Base-by-base conservation (phyloP, 2,113 vertebrate species). In the Suncus etruscus region DNA sequence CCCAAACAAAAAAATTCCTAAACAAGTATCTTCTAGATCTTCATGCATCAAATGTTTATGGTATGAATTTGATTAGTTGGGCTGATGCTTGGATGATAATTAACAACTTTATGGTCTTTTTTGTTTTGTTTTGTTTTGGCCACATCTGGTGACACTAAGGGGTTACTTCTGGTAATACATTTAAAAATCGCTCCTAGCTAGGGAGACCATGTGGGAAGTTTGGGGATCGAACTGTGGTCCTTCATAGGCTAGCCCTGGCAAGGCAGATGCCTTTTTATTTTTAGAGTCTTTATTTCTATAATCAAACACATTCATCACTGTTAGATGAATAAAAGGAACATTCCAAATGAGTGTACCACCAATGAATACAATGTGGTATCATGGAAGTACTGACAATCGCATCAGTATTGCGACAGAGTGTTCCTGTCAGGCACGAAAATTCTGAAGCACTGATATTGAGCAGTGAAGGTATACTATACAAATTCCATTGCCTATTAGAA, bases 281-380 rank as follows among this genome's bases (percentile, higher is more conserved):
- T 54, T 54, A 81, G 76, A 20, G 2, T 83, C 48, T 88, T 89
- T 69, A 65, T 66, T 90, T 91, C 15, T 24, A 31, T 18, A 69
- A 79, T 82, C 12, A 83, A 31, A 83, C 80, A 32, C 4, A 6
- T 79, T 25, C 11, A 20, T 11, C 6, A 47, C 45, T 14, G 8
- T 72, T 25, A 70, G 65, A 25, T 48, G 45, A 79, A 4, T 47
- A 91, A 68, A 76, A 31, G 16, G 27, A 78, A 31, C 24, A 48
- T 2, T 51, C 9, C 20, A 74, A 92, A 83, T 39, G 48, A 70
- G 39, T 18, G 4, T 48, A 51, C 58, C 80, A 48, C 45, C 50
- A 70, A 3, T 3, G 75, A 75, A 20, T 29, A 8, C 6, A 54
- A 47, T 11, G n/a, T 3, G 0, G 29, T 29, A 20, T 24, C 70